These are phyloP conservation scores for Chionoecetes opilio DNA, from an alignment of 1,140 invertebrate species.

Conservation along the genomic window DNA sequence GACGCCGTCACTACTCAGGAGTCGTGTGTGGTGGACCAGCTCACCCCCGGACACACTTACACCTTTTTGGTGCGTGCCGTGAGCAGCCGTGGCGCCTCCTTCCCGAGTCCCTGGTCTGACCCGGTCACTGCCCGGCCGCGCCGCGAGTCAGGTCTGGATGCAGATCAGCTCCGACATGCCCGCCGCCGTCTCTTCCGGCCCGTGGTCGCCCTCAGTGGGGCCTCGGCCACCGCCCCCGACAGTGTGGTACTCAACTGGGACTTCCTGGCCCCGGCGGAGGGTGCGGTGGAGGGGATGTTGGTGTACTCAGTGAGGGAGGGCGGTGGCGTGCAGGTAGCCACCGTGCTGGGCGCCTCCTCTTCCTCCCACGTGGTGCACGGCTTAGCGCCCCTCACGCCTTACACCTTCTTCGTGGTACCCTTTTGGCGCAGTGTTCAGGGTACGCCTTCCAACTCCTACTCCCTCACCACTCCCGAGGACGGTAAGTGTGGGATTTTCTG, in stretches of 20 bases:
- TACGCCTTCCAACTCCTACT: slow-evolving; percentile 89
- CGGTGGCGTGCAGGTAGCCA: slow-evolving; percentile 46
- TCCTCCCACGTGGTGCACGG: slow-evolving; percentile 72
- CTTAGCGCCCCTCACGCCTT: slow-evolving; percentile 85
- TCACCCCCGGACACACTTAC: slow-evolving; percentile 65
- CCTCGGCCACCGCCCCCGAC: slow-evolving; percentile 45
- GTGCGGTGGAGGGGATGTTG: slow-evolving; percentile 59
- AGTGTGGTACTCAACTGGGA: slow-evolving; percentile 62
- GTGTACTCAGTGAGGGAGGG: slow-evolving; percentile 54
- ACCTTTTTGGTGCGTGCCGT: slow-evolving; percentile 69
- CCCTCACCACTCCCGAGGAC: slow-evolving; percentile 89
- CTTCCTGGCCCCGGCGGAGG: slow-evolving; percentile 42
- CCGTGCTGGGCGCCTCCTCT: slow-evolving; percentile 73
- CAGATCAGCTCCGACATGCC: slow-evolving; percentile 53
- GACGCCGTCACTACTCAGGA: slow-evolving; percentile 56
- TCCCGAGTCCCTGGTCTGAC: slow-evolving; percentile 68
- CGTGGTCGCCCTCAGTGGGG: slow-evolving; percentile 50
- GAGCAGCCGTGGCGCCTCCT: slow-evolving; percentile 59
- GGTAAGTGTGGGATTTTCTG: slow-evolving; percentile 85
- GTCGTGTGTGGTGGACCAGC: slow-evolving; percentile 45
- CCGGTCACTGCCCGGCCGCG: slow-evolving; percentile 44
- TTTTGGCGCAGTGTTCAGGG: slow-evolving; percentile 92
- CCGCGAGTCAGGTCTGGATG: slow-evolving; percentile 43
- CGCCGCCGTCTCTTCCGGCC: slow-evolving; percentile 47
- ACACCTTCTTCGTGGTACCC: slow-evolving; percentile 91